A percentile compares a stretch with the other conserved stretches of the same genome.
phyloP scores from a whole-genome alignment of 2,797 vertebrate species.

The Acestrorhynchus altus region DNA sequence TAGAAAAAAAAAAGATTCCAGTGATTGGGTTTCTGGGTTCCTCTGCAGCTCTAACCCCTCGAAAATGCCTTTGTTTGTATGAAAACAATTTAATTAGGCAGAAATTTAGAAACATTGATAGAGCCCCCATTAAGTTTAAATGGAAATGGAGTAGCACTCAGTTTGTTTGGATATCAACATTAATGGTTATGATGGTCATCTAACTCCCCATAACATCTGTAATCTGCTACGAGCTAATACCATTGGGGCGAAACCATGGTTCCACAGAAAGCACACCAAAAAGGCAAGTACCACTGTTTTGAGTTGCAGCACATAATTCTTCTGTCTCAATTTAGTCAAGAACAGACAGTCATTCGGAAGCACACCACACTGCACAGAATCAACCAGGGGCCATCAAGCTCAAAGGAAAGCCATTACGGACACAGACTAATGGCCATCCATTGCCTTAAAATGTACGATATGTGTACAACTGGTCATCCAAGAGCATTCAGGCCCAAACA shows the following conservation, averaged over 20 bases:
- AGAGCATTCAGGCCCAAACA: conserved; percentile 13
- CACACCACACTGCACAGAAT: not conserved
- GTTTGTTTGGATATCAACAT: not conserved
- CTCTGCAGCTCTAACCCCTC: too few relatives aligned
- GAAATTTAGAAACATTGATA: too few relatives aligned
- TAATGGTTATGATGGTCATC: not conserved
- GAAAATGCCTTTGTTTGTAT: too few relatives aligned
- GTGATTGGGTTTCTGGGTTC: too few relatives aligned
- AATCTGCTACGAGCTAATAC: conserved; percentile 7
- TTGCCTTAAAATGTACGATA: conserved; percentile 12
- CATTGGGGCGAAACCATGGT: not conserved
- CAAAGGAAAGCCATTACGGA: not conserved
- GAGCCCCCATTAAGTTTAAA: too few relatives aligned
- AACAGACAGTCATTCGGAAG: not conserved
- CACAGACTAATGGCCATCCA: not conserved
- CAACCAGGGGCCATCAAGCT: not conserved
- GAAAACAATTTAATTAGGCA: too few relatives aligned
- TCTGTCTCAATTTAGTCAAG: not conserved
- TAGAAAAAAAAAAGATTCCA: too few relatives aligned
- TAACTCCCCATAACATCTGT: not conserved
- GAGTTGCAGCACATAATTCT: conserved; percentile 7
- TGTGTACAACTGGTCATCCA: not conserved
- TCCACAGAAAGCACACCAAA: not conserved
- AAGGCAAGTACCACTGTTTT: not conserved
- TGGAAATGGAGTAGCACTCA: not conserved